phyloP scores from a whole-genome alignment of 1,140 invertebrate genomes.

The Scylla paramamosain region DNA sequence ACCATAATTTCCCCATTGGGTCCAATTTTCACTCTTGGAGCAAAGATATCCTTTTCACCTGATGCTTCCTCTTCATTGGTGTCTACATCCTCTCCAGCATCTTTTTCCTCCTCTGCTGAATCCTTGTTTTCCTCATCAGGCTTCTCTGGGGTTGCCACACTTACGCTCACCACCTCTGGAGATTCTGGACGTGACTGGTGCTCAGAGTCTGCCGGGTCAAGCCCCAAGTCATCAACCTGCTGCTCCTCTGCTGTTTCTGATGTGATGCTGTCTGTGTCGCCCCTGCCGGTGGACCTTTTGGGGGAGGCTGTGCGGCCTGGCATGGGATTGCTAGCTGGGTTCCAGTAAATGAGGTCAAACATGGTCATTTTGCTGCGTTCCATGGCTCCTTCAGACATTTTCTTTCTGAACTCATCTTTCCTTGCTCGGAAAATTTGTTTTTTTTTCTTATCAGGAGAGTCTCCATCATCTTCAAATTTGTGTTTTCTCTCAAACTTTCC shows the following conservation, averaged over 20 bases:
- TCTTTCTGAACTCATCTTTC: slow-evolving; percentile 83
- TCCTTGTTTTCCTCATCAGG: neutral
- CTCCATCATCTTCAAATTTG: slow-evolving; percentile 36
- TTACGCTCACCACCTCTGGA: neutral
- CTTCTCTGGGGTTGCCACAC: neutral
- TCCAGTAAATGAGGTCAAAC: slow-evolving; percentile 95
- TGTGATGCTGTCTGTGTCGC: slow-evolving; percentile 73
- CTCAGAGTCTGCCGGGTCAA: slow-evolving; percentile 38
- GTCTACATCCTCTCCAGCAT: neutral
- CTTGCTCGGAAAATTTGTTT: slow-evolving; percentile 72
- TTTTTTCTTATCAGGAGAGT: neutral
- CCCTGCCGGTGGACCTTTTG: slow-evolving; percentile 65
- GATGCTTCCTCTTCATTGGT: slow-evolving; percentile 64
- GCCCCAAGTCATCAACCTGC: slow-evolving; percentile 70
- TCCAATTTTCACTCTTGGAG: slow-evolving; percentile 93
- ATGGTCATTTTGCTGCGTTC: slow-evolving; percentile 89
- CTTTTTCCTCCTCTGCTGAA: neutral
- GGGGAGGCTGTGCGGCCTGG: slow-evolving; percentile 54
- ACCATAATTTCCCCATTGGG: slow-evolving; percentile 92
- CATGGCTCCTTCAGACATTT: slow-evolving; percentile 83
- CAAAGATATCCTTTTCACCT: slow-evolving; percentile 83
- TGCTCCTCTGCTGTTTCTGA: slow-evolving; percentile 66
- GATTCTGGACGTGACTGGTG: neutral
- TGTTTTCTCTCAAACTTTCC: slow-evolving; percentile 41
- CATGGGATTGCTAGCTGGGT: slow-evolving; percentile 83